Base-by-base conservation (phyloP, 2,888 invertebrate genomes). In the Ophion obscuratus region DNA sequence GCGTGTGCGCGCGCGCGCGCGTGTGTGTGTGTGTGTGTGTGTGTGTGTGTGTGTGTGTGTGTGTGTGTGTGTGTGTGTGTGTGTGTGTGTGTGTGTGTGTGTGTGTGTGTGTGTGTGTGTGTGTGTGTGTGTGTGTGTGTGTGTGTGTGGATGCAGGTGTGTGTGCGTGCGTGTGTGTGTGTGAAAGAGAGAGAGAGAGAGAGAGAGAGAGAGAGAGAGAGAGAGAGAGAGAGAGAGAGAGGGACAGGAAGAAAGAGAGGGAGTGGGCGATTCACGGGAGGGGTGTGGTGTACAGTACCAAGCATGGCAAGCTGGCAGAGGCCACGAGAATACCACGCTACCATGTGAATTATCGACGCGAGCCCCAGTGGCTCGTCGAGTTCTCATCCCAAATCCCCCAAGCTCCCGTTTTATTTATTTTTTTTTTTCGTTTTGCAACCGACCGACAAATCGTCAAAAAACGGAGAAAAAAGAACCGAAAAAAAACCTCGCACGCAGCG, bases 261-360 rank as follows among this genome's bases (percentile, higher is more conserved):
- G 76, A 79, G 36, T 67, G 75, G 57, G 81, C 7, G 77, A 81
- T 74, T 71, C 57, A 62, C 59, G 75, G 68, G 68, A 40, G 44
- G 80, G 47, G 53, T 61, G 17, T 27, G 67, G 40, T 14, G 68
- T 47, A 68, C 53, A 76, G 61, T 20, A 62, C 64, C 68, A 74
- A 47, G 70, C 81, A 68, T 78, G 64, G 74, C 83, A 77, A 81
- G 83, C 86, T 81, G 77, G 84, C 67, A 81, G 78, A 62, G 64
- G 73, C 80, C 74, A 71, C 67, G 81, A 67, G 81, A 83, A 81
- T 81, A 78, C 78, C 14, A n/a, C 77, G 80, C 78, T 78, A 75
- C 81, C 86, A 79, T 81, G 84, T 86, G 81, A 86, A 86, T 86
- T 86, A 86, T 86, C 86, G 86, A 86, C 84, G 86, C 83, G 70